Base-by-base conservation (phyloP, 2,888 invertebrate genomes). In the Cataglyphis rosenhaueri region DNA sequence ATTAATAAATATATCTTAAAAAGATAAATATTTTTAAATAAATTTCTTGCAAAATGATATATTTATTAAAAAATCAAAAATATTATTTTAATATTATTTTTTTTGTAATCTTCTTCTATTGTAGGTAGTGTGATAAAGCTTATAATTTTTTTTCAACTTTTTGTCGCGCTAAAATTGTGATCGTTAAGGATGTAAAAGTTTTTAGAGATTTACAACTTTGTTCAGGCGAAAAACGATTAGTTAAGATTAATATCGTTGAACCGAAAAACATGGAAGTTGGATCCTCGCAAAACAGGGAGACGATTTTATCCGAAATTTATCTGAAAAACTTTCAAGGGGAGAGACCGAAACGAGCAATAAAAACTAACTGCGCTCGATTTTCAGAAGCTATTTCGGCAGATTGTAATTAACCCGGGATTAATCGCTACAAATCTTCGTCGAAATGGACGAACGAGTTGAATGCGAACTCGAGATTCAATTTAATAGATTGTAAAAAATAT, bases 351-450 rank as follows among this genome's bases (percentile, higher is more conserved):
- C 1, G 44, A 25, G 18, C 44, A 44, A 61, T 59, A 79, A 79
- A 71, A 71, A 71, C 73, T 35, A 18, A 21, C 44, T 44, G 15
- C 38, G 3, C 75, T 25, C 18, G 12, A 66, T 59, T 59, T 61
- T 44, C 35, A 25, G 25, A 0, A 78, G 44, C 71, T 78, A 55
- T 18, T 71, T 59, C 57, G 57, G 12, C 41, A 57, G 57, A 41
- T 44, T 44, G 12, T 59, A 79, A 79, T 79, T 73, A 61, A 52
- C 5, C 8, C 32, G 21, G 21, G 32, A 79, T 79, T 79, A 71
- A 79, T 79, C 44, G 59, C 59, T 44, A 21, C 5, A 41, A 68
- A 15, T 71, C 6, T 52, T 52, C 38, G 8, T 52, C 10, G 15
- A 71, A 64, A 59, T 5, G n/a, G 12, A n/a, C 25, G 25, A 35